These are phyloP conservation scores for Drosophila helvetica DNA, from an alignment of 2,888 invertebrate species.

Conservation along the genomic window DNA sequence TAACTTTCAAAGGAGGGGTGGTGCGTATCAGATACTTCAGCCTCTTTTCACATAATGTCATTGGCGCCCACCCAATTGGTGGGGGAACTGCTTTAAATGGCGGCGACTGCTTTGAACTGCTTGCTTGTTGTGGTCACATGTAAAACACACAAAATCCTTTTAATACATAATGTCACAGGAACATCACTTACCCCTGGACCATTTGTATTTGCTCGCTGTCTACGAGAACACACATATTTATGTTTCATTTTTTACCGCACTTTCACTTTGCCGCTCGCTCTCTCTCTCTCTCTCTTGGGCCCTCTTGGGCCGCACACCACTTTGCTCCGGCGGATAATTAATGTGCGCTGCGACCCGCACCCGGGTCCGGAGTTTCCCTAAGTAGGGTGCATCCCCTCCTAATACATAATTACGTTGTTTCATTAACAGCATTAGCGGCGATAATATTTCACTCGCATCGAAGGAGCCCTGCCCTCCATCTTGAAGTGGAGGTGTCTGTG, in stretches of 20 bases:
- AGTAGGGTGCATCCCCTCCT: conserved; percentile 72
- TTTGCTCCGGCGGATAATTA: conserved; percentile 71
- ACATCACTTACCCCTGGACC: conserved; percentile 34
- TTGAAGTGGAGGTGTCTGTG: conserved; percentile 61
- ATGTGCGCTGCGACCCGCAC: conserved; percentile 68
- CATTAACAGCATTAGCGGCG: conserved; percentile 82
- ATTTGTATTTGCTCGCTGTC: conserved; percentile 52
- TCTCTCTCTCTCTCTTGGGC: background rate
- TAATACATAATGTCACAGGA: conserved; percentile 58
- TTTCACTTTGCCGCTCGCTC: conserved; percentile 38
- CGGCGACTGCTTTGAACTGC: conserved; percentile 43
- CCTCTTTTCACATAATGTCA: background rate
- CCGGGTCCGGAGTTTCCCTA: conserved; percentile 49
- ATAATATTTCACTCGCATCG: conserved; percentile 75
- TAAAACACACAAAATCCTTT: conserved; percentile 63
- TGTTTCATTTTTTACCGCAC: conserved; percentile 41
- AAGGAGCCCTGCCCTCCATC: conserved; percentile 28
- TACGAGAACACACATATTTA: conserved; percentile 1
- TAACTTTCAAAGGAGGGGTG: background rate
- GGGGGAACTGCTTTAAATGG: conserved; percentile 1
- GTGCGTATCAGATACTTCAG: background rate
- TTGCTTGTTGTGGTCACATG: conserved; percentile 32
- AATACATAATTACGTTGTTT: conserved; percentile 81
- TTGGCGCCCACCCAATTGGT: background rate
- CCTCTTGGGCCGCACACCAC: conserved; percentile 10